phyloP scores from a whole-genome alignment of 2,113 vertebrate species.

The Panthera uncia region DNA sequence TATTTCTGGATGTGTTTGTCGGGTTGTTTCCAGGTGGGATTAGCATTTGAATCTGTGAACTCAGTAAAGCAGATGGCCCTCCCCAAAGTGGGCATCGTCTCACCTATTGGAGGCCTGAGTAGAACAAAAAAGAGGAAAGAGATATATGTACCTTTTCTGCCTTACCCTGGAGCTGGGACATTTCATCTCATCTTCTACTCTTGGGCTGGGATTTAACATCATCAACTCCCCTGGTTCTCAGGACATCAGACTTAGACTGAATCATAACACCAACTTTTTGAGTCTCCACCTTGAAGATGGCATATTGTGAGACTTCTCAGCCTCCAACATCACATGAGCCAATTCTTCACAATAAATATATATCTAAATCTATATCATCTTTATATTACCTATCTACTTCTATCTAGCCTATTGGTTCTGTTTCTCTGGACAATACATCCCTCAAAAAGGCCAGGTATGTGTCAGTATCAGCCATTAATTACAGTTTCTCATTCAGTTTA shows the following conservation, averaged over 20 bases:
- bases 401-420: neutral
- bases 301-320: neutral
- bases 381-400: neutral
- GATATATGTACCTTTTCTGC: neutral
- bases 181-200: neutral
- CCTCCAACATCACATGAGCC: neutral
- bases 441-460: neutral
- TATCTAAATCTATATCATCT: neutral
- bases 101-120: neutral
- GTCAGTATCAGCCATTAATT: neutral
- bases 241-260: neutral
- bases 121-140: neutral
- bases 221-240: neutral
- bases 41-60: neutral
- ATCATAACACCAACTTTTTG: neutral
- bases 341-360: neutral
- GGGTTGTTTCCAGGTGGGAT: neutral
- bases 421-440: neutral
- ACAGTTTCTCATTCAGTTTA: neutral
- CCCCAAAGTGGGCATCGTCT: neutral
- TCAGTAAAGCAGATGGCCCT: neutral
- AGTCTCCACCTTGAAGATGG: neutral
- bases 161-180: neutral
- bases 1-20: neutral
- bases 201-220: neutral